Evolutionary conservation across 2,797 vertebrate species (phyloP).

Genomic region (Tauraco hartlaubi): DNA sequence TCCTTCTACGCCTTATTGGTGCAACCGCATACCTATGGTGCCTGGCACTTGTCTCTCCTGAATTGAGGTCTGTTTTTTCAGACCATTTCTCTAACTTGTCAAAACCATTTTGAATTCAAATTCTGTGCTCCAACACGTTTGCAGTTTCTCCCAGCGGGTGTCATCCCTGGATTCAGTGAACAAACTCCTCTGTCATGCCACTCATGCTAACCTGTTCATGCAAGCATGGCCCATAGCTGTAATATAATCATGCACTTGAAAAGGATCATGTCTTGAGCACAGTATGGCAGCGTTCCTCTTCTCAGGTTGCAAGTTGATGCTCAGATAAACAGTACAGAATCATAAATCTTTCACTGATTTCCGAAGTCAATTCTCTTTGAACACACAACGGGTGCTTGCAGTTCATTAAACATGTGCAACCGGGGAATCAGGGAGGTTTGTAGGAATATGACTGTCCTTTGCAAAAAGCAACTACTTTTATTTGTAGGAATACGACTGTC

Average conservation of each 20-base stretch:
- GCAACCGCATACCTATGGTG: fast-evolving
- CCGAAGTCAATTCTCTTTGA: neutral
- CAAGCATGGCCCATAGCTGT: neutral
- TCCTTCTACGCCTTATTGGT: neutral
- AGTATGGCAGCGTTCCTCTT: neutral
- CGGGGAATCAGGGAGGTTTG: neutral
- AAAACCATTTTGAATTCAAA: neutral
- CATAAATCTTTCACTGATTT: neutral
- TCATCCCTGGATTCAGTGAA: neutral
- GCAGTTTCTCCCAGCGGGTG: neutral
- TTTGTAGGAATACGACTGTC: neutral
- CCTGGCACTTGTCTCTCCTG: neutral
- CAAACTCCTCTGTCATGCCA: neutral
- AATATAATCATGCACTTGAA: neutral
- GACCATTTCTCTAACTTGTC: neutral
- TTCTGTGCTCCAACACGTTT: neutral
- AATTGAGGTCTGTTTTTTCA: neutral
- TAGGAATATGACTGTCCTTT: neutral
- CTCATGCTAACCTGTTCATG: neutral
- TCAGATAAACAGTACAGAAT: neutral
- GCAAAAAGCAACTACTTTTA: neutral
- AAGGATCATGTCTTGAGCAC: neutral
- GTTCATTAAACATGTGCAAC: fast-evolving
- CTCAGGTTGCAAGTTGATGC: neutral
- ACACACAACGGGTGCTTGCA: neutral